Conservation (phyloP, 2,797 vertebrate genomes). For the Phrynocephalus forsythii region DNA sequence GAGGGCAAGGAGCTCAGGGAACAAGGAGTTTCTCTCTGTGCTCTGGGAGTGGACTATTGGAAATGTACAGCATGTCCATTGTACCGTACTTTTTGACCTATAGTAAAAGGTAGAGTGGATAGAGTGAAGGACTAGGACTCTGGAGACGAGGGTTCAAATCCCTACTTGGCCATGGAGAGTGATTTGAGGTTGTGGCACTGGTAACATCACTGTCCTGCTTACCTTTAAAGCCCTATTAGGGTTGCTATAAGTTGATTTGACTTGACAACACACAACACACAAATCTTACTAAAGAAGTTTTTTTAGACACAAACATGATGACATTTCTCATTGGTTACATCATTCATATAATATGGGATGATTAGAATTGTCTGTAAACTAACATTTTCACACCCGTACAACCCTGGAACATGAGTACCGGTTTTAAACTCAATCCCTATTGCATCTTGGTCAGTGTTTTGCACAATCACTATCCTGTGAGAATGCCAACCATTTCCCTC, state of each 20-base stretch:
- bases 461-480: too few species aligned
- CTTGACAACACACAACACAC: too few species aligned
- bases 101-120: not conserved
- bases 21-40: too few species aligned
- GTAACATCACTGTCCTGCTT: too few species aligned
- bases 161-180: too few species aligned
- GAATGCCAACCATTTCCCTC: too few species aligned
- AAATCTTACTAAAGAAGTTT: not conserved
- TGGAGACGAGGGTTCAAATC: too few species aligned
- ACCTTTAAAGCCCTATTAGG: too few species aligned
- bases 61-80: constrained; percentile 16
- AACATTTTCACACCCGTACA: not conserved
- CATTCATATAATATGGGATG: not conserved
- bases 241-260: too few species aligned
- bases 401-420: not conserved
- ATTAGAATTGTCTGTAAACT: not conserved
- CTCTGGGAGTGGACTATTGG: not conserved
- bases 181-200: too few species aligned
- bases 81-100: not conserved
- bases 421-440: not conserved
- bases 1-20: too few species aligned
- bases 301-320: not conserved
- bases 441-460: not conserved
- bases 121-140: too few species aligned
- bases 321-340: not conserved